These are phyloP conservation scores for Tamandua tetradactyla DNA, from an alignment of 2,797 vertebrate genomes.

Conservation along the genomic window DNA sequence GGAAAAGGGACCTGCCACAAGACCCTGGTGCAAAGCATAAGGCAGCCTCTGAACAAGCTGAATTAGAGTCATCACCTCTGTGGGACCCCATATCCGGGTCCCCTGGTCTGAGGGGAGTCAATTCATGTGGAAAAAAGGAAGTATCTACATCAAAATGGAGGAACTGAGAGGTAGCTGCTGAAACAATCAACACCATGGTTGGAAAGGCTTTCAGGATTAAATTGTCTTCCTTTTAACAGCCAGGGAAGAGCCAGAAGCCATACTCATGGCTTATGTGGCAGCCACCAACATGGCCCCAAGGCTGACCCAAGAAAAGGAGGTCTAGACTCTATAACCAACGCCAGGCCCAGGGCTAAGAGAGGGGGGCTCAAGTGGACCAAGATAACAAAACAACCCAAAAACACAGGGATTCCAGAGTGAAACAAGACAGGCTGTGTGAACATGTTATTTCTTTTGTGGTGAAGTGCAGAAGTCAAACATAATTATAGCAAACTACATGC, in stretches of 20 bases:
- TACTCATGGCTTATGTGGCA: background rate
- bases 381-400: background rate
- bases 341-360: conserved; percentile 36
- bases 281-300: background rate
- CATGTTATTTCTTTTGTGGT: conserved; percentile 63
- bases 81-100: rapidly evolving
- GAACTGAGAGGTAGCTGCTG: background rate
- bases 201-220: background rate
- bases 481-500: conserved; percentile 63
- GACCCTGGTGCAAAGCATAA: background rate
- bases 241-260: background rate
- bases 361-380: conserved; percentile 13
- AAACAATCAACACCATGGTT: background rate
- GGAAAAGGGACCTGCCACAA: background rate
- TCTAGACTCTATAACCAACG: background rate
- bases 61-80: background rate
- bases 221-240: background rate
- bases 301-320: background rate
- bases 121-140: background rate
- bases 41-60: background rate
- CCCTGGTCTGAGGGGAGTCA: too few species aligned
- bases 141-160: background rate
- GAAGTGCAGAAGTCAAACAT: conserved; percentile 59
- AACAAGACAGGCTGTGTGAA: conserved; percentile 16
- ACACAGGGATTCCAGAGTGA: conserved; percentile 39